Conservation (phyloP, 2,888 invertebrate species). For the Noctua fimbriata region DNA sequence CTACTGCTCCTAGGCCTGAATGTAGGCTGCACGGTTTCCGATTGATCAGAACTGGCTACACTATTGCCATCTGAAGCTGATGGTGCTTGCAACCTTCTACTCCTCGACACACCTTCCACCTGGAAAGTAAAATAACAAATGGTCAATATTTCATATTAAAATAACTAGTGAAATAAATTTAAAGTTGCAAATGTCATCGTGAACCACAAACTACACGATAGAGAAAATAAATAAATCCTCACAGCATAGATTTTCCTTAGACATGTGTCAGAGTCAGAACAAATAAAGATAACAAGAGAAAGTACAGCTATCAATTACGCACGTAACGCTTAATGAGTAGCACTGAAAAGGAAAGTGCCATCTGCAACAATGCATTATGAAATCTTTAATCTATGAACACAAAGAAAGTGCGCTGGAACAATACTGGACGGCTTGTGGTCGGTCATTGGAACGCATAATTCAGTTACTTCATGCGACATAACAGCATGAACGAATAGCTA, state of each 20-base stretch:
- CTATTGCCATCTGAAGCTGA: slow-evolving; percentile 72
- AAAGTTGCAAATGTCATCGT: neutral
- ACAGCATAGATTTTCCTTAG: slow-evolving; percentile 35
- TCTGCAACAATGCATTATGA: slow-evolving; percentile 69
- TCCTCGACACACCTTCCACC: slow-evolving; percentile 80
- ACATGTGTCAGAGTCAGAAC: slow-evolving; percentile 14
- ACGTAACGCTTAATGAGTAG: slow-evolving; percentile 61
- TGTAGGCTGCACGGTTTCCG: slow-evolving; percentile 73
- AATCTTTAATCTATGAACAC: slow-evolving; percentile 64
- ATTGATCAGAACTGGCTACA: slow-evolving; percentile 69
- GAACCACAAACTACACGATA: neutral
- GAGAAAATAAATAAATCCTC: slow-evolving; percentile 18
- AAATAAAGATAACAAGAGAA: slow-evolving; percentile 57
- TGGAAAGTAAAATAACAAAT: slow-evolving; percentile 68
- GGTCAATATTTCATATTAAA: neutral
- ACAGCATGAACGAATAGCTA: slow-evolving; percentile 37
- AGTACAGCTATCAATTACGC: slow-evolving; percentile 61
- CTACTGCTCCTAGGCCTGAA: slow-evolving; percentile 79
- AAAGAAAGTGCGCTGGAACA: slow-evolving; percentile 79
- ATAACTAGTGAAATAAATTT: neutral
- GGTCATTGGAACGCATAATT: slow-evolving; percentile 75
- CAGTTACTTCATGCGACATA: slow-evolving; percentile 74
- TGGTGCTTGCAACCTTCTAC: slow-evolving; percentile 76
- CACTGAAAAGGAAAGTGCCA: slow-evolving; percentile 65
- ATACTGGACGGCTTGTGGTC: slow-evolving; percentile 74